Base-by-base conservation (phyloP, 2,113 vertebrate species). In the Cebus imitator region DNA sequence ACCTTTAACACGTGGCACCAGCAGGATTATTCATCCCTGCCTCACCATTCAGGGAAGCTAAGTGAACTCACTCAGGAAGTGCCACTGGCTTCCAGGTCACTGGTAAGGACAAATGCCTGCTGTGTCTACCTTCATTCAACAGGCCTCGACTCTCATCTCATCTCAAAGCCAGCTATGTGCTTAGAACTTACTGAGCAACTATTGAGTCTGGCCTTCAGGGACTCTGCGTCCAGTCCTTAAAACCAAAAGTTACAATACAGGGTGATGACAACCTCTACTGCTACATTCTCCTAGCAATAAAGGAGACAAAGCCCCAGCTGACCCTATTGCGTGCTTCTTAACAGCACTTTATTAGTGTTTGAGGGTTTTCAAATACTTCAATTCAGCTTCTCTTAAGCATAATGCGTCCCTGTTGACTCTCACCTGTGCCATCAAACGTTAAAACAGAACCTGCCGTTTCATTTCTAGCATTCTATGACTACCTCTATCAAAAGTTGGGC, bases 61-160 rank as follows among this genome's bases (percentile, higher is more conserved):
- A 81, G 66, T 79, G 48, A 95, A 90, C 45, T 96, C 87, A 82
- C 75, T 88, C 75, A 96, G 83, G 58, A 94, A 96, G 76, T n/a
- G 35, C 61, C 83, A 89, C 27, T 0, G 0, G 57, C 45, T 87
- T 64, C 72, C 52, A 43, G 57, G 72, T 96, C 79, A 83, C 45
- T 21, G 37, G 48, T 9, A 61, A 55, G 50, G 87, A 86, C 78
- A 85, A 87, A 40, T 25, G 76, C 68, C 66, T 55, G 8, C 37
- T 45, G 48, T 79, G 73, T 52, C 64, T 52, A 57, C 5, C 14
- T 73, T 48, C 37, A 58, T 45, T 66, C 61, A 52, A 64, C 11
- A 64, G 64, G 84, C 50, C 37, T 90, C 55, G 5, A n/a, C 8
- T 1, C 6, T 48, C 89, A 43, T 52, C 16, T 64, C 66, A 79